Conservation (phyloP, 2,888 invertebrate species). For the Eretmocerus hayati region DNA sequence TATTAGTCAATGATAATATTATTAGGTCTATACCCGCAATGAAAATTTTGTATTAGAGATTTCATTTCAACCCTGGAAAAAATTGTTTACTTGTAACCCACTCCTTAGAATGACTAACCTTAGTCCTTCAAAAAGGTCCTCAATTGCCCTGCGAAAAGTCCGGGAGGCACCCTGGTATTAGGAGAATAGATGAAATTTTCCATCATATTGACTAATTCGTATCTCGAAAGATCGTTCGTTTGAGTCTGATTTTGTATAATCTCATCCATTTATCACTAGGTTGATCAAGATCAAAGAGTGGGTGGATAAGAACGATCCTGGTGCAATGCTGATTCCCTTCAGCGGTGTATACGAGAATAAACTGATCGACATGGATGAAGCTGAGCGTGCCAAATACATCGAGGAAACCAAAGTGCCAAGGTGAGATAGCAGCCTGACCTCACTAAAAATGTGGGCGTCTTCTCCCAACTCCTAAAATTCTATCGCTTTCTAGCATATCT, state of each 20-base stretch:
- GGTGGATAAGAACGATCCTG: slow-evolving; percentile 96
- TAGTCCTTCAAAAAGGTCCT: too few relatives aligned
- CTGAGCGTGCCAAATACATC: slow-evolving; percentile 67
- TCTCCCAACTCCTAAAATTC: background rate
- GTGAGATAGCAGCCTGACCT: too few relatives aligned
- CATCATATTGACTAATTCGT: too few relatives aligned
- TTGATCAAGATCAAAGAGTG: slow-evolving; percentile 95
- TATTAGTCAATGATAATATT: too few relatives aligned
- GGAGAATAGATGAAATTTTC: too few relatives aligned
- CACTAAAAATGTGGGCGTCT: background rate
- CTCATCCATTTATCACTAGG: slow-evolving; percentile 57
- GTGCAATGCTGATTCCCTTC: slow-evolving; percentile 90
- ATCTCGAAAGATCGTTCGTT: background rate
- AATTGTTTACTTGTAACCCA: too few relatives aligned
- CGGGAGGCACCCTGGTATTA: too few relatives aligned
- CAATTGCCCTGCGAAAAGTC: too few relatives aligned
- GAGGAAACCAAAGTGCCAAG: slow-evolving; percentile 78
- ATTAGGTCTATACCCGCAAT: too few relatives aligned
- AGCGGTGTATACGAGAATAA: slow-evolving; percentile 87
- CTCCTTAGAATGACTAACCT: too few relatives aligned
- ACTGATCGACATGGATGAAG: slow-evolving; percentile 76
- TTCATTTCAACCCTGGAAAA: too few relatives aligned
- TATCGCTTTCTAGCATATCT: background rate
- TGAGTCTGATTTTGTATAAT: background rate
- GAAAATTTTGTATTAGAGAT: background rate